Evolutionary conservation across 2,888 invertebrate genomes (phyloP).

Genomic region (Chloroclystis v-ata): DNA sequence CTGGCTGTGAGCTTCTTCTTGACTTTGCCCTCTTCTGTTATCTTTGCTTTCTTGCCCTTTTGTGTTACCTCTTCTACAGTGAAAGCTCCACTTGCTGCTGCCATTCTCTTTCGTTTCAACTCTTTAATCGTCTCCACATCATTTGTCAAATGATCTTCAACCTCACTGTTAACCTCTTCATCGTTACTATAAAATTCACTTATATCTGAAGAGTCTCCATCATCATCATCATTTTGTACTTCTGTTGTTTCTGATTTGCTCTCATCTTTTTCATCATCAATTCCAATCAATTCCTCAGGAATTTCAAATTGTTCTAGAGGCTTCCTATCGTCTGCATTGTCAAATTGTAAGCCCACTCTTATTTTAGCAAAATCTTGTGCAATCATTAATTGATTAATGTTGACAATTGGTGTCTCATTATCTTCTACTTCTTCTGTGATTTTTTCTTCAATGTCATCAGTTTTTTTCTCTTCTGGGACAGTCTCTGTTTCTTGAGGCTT

Average conservation of each 20-base stretch:
- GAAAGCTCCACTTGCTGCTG: constrained; percentile 76
- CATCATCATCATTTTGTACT: constrained; percentile 55
- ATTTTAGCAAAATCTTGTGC: constrained; percentile 91
- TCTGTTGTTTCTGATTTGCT: constrained; percentile 42
- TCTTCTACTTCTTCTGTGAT: constrained; percentile 39
- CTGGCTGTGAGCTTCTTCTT: constrained; percentile 85
- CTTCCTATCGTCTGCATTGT: constrained; percentile 80
- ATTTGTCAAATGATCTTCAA: constrained; percentile 71
- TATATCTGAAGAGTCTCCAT: constrained; percentile 80
- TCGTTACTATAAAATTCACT: constrained; percentile 84
- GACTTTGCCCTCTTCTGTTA: constrained; percentile 30
- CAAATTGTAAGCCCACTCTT: constrained; percentile 83
- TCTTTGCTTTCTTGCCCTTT: constrained; percentile 55
- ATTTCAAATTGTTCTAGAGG: constrained; percentile 73
- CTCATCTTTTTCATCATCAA: constrained; percentile 59
- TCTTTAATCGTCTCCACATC: constrained; percentile 67
- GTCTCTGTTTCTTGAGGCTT: constrained; percentile 33
- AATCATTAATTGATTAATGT: constrained; percentile 72
- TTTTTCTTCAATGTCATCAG: constrained; percentile 38
- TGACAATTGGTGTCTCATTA: constrained; percentile 43
- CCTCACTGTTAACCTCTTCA: constrained; percentile 76
- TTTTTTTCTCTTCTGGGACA: constrained; percentile 36
- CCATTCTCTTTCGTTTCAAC: constrained; percentile 64
- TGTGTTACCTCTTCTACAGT: constrained; percentile 73
- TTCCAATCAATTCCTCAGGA: constrained; percentile 62